A percentile compares a stretch with the other conserved stretches of the same genome.
Evolutionary conservation across 23 tunicate species (phyloP).

Genomic region (Halocynthia roretzi): DNA sequence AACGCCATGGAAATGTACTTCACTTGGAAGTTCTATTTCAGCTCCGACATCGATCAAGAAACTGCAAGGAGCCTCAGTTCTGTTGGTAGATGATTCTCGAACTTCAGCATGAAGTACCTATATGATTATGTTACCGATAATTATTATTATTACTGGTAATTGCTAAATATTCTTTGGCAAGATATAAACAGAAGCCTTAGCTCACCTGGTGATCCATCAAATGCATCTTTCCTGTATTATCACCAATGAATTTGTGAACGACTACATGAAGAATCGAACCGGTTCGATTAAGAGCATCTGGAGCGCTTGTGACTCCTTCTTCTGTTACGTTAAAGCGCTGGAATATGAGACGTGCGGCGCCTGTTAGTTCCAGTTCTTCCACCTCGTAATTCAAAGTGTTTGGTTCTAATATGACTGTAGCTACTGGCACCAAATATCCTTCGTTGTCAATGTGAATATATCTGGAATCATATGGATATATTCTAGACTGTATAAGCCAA

Average conservation of each 20-base stretch:
- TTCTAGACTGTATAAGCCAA: too few relatives aligned
- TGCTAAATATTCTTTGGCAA: too few relatives aligned
- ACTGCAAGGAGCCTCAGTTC: constrained; percentile 36
- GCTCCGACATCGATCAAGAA: constrained; percentile 22
- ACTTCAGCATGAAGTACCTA: constrained; percentile 29
- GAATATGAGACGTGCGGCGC: constrained; percentile 27
- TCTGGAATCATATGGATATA: not conserved
- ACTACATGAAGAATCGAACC: not conserved
- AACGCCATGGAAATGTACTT: constrained; percentile 26
- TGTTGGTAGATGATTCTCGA: constrained; percentile 18
- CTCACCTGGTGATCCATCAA: constrained; percentile 15
- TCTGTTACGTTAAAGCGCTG: not conserved
- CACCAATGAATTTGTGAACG: constrained; percentile 22
- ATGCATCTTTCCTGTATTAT: constrained; percentile 21
- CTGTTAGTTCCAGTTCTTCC: constrained; percentile 19
- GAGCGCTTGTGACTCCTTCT: not conserved
- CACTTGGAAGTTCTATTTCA: constrained; percentile 27
- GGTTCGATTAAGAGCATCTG: constrained; percentile 18
- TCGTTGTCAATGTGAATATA: constrained; percentile 25
- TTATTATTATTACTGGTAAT: not conserved
- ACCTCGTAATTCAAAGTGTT: constrained; percentile 4
- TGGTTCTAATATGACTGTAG: constrained; percentile 13
- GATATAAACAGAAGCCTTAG: too few relatives aligned
- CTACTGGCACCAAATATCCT: constrained; percentile 23
- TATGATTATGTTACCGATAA: not conserved